phyloP scores from a whole-genome alignment of 92 coral and sea anemone species.

The Epizoanthus illoricatus region DNA sequence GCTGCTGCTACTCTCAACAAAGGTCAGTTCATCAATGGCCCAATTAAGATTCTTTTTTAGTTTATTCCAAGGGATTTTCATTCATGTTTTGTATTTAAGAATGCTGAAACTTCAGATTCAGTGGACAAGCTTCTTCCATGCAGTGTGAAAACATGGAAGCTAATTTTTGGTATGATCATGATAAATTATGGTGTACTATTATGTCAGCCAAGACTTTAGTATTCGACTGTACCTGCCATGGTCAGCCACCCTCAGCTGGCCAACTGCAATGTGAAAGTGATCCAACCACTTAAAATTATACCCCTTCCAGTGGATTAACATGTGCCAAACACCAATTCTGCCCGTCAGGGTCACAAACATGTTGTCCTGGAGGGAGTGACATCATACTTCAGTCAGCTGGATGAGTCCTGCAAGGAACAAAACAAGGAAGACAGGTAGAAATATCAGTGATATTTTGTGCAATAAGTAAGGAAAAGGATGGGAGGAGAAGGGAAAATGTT shows the following conservation, averaged over 20 bases:
- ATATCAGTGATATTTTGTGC: neutral
- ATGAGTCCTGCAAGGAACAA: slow-evolving; percentile 73
- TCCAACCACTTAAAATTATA: neutral
- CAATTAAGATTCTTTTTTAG: neutral
- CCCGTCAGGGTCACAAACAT: slow-evolving; percentile 77
- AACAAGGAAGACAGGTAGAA: slow-evolving; percentile 61
- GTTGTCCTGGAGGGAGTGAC: slow-evolving; percentile 86
- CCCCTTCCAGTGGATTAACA: neutral
- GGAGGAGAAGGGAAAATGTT: too few species aligned
- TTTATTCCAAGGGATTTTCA: too few species aligned
- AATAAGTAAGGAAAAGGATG: too few species aligned
- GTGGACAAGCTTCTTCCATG: too few species aligned
- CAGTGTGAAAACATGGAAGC: too few species aligned
- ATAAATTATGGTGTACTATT: too few species aligned
- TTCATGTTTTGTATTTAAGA: too few species aligned
- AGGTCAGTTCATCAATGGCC: slow-evolving; percentile 52
- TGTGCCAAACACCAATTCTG: neutral
- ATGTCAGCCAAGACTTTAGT: too few species aligned
- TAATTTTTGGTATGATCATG: too few species aligned
- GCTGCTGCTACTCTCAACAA: slow-evolving; percentile 86
- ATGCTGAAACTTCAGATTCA: too few species aligned
- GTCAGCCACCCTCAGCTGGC: too few species aligned
- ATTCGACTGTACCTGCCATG: too few species aligned
- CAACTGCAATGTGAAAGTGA: neutral
- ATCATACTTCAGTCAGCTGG: slow-evolving; percentile 77